Conservation (phyloP, 1,140 invertebrate genomes). For the Ptiloglossa arizonensis region DNA sequence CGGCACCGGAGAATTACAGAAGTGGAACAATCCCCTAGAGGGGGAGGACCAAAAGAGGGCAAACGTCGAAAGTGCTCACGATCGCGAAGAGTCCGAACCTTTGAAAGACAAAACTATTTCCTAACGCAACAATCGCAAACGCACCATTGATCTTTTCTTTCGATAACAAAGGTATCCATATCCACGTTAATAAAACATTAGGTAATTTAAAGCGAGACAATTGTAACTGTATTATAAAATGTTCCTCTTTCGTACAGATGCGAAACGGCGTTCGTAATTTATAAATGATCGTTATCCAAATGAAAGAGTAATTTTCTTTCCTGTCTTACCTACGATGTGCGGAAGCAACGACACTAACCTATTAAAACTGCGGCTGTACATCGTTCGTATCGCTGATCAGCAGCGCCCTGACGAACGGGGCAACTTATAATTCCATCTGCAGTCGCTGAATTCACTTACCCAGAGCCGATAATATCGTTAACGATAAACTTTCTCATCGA, state of each 20-base stretch:
- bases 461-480: too few species aligned
- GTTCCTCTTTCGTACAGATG: neutral
- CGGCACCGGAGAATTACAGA: slow-evolving; percentile 87
- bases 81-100: slow-evolving; percentile 52
- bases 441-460: too few species aligned
- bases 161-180: neutral
- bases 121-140: slow-evolving; percentile 29
- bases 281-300: neutral
- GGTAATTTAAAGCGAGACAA: neutral
- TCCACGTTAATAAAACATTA: neutral
- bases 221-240: neutral
- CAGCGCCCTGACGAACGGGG: too few species aligned
- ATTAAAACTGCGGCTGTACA: too few species aligned
- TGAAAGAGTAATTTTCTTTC: neutral
- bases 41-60: slow-evolving; percentile 28
- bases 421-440: too few species aligned
- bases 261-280: slow-evolving; percentile 17
- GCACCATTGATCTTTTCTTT: too few species aligned
- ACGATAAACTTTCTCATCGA: too few species aligned
- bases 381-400: too few species aligned
- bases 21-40: slow-evolving; percentile 82
- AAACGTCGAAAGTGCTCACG: slow-evolving; percentile 13
- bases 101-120: slow-evolving; percentile 63
- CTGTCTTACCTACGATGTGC: too few species aligned
- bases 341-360: too few species aligned